phyloP scores from a whole-genome alignment of 2,113 vertebrate genomes.

The Mesocricetus auratus region DNA sequence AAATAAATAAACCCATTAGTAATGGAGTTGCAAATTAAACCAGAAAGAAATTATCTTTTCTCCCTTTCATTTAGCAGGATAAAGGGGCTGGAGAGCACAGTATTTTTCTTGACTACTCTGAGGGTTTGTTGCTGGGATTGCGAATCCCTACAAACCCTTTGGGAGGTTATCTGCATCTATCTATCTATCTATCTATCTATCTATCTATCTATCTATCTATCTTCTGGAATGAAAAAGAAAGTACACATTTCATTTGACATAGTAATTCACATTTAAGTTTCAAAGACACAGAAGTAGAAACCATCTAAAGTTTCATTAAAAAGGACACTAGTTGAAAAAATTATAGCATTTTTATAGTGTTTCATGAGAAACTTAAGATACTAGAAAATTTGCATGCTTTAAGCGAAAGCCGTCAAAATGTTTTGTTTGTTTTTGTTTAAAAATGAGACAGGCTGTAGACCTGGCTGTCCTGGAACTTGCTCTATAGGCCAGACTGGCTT shows the following conservation, averaged over 20 bases:
- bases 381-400: background rate
- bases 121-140: background rate
- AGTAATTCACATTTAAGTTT: background rate
- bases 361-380: background rate
- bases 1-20: constrained; percentile 5
- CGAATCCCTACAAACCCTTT: background rate
- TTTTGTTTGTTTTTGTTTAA: too few species aligned
- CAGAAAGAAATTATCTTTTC: background rate
- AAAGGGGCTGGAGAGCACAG: background rate
- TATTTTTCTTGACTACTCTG: background rate
- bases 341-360: background rate
- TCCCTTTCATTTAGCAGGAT: background rate
- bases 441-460: too few species aligned
- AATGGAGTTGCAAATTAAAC: background rate
- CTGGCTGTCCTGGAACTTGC: too few species aligned
- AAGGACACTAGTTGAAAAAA: background rate
- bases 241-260: background rate
- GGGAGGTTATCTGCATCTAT: constrained; percentile 23
- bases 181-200: too few species aligned
- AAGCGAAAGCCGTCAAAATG: background rate
- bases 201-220: too few species aligned
- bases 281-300: constrained; percentile 6
- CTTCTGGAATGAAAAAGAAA: constrained; percentile 6
- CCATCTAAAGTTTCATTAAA: background rate
- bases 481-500: too few species aligned